Evolutionary conservation across 1,140 invertebrate species (phyloP).

Genomic region (Philaenus spumarius): DNA sequence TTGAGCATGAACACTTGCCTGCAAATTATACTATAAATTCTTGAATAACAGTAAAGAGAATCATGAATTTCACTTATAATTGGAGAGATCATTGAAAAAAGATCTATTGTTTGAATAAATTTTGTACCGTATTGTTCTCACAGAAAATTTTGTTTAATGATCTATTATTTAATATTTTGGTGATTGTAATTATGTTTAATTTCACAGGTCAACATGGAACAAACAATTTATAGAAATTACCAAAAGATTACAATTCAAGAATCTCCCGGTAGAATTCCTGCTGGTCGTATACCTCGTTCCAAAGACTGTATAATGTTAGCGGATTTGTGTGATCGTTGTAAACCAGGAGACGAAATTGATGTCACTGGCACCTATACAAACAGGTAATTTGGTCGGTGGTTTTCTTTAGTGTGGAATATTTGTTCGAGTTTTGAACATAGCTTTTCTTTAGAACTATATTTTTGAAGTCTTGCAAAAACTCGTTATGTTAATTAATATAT

Average conservation of each 20-base stretch:
- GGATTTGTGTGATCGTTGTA: constrained; percentile 94
- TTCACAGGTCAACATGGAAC: constrained; percentile 79
- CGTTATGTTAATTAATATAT: too few relatives aligned
- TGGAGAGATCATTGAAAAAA: too few relatives aligned
- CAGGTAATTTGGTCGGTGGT: constrained; percentile 20
- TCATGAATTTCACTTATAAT: too few relatives aligned
- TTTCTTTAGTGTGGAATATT: too few relatives aligned
- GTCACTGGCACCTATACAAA: constrained; percentile 94
- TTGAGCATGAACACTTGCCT: too few relatives aligned
- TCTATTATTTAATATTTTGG: constrained; percentile 14
- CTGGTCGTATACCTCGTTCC: constrained; percentile 94
- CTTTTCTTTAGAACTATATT: too few relatives aligned
- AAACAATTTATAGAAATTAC: constrained; percentile 98
- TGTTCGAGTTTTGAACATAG: too few relatives aligned
- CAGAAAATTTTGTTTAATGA: not conserved
- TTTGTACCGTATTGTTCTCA: not conserved
- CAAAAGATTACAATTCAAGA: constrained; percentile 98
- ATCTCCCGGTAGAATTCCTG: constrained; percentile 86
- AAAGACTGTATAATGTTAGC: constrained; percentile 95
- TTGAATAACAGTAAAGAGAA: too few relatives aligned
- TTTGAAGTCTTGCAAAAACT: too few relatives aligned
- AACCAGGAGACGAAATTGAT: constrained; percentile 98
- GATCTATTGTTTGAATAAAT: not conserved
- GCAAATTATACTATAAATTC: too few relatives aligned
- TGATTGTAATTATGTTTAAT: constrained; percentile 15